A percentile compares a stretch with the other conserved stretches of the same genome.
These are phyloP conservation scores for Aldrovandia affinis DNA, from an alignment of 2,797 vertebrate species.

Conservation along the genomic window DNA sequence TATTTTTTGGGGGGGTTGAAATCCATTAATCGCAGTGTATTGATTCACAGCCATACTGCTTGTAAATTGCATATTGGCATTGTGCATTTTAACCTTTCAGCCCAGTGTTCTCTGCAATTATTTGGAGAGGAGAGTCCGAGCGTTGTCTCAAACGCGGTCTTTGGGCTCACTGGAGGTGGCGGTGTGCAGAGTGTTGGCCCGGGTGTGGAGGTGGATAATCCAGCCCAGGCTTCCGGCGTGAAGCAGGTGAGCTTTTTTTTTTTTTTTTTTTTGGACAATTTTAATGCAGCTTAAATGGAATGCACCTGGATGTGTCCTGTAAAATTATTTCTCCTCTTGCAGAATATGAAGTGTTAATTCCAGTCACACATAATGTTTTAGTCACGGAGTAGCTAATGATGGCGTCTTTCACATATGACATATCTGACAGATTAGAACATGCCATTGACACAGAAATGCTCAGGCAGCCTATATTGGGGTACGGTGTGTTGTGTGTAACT, in stretches of 20 bases:
- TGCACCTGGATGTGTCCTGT: neutral
- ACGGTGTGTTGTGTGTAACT: too few relatives aligned
- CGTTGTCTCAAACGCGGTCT: constrained; percentile 49
- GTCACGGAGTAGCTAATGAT: too few relatives aligned
- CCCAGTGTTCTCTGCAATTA: neutral
- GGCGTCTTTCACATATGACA: too few relatives aligned
- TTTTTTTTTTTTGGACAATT: neutral
- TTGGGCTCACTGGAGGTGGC: constrained; percentile 56
- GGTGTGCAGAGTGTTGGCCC: constrained; percentile 55
- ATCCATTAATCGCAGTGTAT: too few relatives aligned
- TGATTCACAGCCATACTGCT: neutral
- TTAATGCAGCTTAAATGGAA: neutral
- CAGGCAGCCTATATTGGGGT: too few relatives aligned
- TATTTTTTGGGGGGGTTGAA: too few relatives aligned
- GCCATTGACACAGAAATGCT: too few relatives aligned
- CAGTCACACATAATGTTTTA: too few relatives aligned
- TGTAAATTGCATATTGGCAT: neutral
- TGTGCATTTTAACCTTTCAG: neutral
- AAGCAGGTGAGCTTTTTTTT: constrained; percentile 47
- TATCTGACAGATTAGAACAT: too few relatives aligned
- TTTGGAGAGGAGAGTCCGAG: constrained; percentile 22
- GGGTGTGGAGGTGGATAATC: neutral
- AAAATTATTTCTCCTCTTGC: too few relatives aligned
- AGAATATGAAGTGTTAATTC: too few relatives aligned
- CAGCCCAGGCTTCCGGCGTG: constrained; percentile 32